Percentiles rank a stretch among this genome's conserved stretches.
phyloP scores from a whole-genome alignment of 2,113 vertebrate species.

The Nothocercus nigrocapillus region DNA sequence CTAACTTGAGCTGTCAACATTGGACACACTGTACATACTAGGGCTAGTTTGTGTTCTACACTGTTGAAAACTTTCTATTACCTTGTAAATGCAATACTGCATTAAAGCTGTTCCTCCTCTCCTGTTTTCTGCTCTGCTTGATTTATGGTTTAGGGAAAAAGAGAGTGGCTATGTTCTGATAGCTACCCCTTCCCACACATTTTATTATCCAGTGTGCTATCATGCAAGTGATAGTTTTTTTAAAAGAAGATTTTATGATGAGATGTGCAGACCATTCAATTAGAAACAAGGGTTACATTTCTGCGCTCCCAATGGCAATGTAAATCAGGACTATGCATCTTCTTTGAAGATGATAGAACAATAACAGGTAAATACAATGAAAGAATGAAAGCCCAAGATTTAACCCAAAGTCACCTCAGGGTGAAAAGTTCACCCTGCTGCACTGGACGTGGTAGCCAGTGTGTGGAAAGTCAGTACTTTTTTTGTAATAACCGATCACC shows the following conservation, averaged over 20 bases:
- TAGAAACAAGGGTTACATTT: background rate
- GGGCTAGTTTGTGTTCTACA: background rate
- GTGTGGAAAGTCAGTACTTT: background rate
- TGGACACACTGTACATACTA: background rate
- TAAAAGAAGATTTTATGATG: background rate
- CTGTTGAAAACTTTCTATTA: background rate
- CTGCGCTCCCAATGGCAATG: background rate
- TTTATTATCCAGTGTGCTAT: background rate
- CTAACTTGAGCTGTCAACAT: background rate
- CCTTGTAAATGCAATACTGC: background rate
- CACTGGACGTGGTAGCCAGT: background rate
- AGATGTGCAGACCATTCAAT: background rate
- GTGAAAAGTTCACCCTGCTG: background rate
- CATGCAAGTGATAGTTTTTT: background rate
- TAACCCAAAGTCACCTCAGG: background rate
- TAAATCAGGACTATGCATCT: background rate
- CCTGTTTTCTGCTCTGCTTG: constrained; percentile 14
- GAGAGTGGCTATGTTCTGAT: background rate
- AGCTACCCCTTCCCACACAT: background rate
- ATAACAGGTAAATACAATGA: background rate
- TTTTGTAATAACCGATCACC: background rate
- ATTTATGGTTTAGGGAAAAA: background rate
- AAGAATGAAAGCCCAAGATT: background rate
- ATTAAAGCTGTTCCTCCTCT: background rate
- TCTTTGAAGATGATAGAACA: background rate